These are phyloP conservation scores for Anas acuta DNA, from an alignment of 2,797 vertebrate species.

Conservation along the genomic window DNA sequence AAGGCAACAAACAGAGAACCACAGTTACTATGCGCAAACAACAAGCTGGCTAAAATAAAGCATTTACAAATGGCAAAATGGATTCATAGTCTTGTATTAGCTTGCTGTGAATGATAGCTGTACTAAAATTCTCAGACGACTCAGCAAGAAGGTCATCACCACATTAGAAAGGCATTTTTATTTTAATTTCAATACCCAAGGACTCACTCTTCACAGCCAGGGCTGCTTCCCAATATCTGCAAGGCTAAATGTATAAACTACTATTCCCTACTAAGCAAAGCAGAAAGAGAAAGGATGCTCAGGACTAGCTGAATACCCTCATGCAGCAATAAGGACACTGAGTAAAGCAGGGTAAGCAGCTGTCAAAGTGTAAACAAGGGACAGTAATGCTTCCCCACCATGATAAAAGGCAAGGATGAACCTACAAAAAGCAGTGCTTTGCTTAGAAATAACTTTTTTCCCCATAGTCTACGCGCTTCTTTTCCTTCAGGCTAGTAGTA, in stretches of 20 bases:
- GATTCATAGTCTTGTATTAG: constrained; percentile 1
- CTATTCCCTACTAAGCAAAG: accelerated
- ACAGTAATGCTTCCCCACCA: neutral
- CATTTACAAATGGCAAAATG: constrained; percentile 15
- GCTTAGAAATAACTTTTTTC: neutral
- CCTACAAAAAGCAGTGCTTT: neutral
- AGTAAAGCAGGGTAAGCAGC: neutral
- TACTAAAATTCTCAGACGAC: neutral
- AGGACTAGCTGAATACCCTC: neutral
- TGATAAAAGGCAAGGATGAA: neutral
- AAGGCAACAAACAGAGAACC: constrained; percentile 22
- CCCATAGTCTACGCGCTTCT: neutral
- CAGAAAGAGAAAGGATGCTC: neutral
- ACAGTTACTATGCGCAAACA: neutral
- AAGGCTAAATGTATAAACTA: neutral
- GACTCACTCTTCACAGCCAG: neutral
- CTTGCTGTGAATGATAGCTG: neutral
- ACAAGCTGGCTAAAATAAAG: neutral
- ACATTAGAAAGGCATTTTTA: neutral
- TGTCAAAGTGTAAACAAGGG: neutral
- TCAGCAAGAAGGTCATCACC: neutral
- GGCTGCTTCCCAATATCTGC: neutral
- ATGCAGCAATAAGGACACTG: neutral
- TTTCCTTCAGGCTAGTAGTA: neutral
- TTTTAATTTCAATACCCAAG: neutral